These are phyloP conservation scores for Bactericera cockerelli DNA, from an alignment of 1,140 invertebrate species.

Conservation along the genomic window DNA sequence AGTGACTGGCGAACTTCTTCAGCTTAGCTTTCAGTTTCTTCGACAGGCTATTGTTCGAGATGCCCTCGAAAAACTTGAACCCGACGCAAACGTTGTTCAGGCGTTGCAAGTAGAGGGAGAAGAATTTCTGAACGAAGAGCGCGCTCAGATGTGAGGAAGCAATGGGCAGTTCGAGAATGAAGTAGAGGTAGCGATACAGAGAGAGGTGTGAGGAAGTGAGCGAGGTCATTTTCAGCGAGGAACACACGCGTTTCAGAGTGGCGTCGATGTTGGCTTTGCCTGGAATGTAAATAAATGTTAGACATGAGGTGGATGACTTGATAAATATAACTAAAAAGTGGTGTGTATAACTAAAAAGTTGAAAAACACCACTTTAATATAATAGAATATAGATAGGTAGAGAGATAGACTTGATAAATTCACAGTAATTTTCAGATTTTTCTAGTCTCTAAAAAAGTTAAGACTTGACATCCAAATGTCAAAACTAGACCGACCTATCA, in stretches of 20 bases:
- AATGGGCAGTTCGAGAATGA: conserved; percentile 51
- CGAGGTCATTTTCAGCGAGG: conserved; percentile 38
- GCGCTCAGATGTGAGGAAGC: conserved; percentile 50
- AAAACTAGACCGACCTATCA: too few relatives aligned
- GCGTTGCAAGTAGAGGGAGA: conserved; percentile 50
- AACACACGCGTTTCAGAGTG: conserved; percentile 41
- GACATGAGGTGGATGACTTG: too few relatives aligned
- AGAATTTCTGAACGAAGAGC: conserved; percentile 67
- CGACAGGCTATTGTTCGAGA: conserved; percentile 47
- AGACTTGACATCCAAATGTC: too few relatives aligned
- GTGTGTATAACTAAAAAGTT: too few relatives aligned
- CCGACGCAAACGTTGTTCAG: conserved; percentile 44
- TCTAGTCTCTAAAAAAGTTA: too few relatives aligned
- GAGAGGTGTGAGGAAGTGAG: conserved; percentile 42
- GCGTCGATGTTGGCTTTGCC: conserved; percentile 5
- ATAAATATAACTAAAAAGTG: too few relatives aligned
- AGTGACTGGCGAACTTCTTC: conserved; percentile 45
- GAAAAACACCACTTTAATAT: too few relatives aligned
- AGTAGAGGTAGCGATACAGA: conserved; percentile 62
- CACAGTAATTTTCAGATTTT: too few relatives aligned
- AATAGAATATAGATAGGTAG: too few relatives aligned
- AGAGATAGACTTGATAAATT: too few relatives aligned
- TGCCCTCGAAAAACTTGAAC: conserved; percentile 58
- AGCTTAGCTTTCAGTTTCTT: conserved; percentile 58
- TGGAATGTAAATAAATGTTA: too few relatives aligned